These are phyloP conservation scores for Serinus canaria DNA, from an alignment of 2,113 vertebrate genomes.

Conservation along the genomic window DNA sequence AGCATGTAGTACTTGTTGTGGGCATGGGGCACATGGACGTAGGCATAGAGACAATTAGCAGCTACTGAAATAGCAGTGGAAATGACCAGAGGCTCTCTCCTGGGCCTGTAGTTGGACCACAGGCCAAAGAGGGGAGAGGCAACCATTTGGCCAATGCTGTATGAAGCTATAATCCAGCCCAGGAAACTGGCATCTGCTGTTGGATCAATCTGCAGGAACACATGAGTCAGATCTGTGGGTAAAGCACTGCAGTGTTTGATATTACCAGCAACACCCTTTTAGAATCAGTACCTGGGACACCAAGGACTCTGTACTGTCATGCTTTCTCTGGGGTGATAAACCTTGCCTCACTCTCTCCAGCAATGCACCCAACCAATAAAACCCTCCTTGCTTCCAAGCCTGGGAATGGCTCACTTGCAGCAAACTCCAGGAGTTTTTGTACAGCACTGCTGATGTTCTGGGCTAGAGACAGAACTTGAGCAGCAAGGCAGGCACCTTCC, in stretches of 20 bases:
- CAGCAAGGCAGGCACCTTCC: not conserved
- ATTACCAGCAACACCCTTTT: not conserved
- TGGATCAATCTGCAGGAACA: slow-evolving; percentile 81
- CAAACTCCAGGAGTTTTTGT: not conserved
- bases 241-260: not conserved
- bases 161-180: slow-evolving; percentile 96
- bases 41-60: slow-evolving; percentile 91
- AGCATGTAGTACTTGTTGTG: slow-evolving; percentile 92
- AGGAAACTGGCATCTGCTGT: slow-evolving; percentile 86
- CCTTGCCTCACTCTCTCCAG: not conserved
- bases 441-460: not conserved
- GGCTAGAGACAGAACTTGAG: not conserved
- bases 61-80: slow-evolving; percentile 88
- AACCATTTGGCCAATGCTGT: slow-evolving; percentile 93
- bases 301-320: not conserved
- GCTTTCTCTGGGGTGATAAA: not conserved
- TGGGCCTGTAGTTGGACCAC: slow-evolving; percentile 92
- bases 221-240: not conserved
- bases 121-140: slow-evolving; percentile 91
- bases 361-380: not conserved
- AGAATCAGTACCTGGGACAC: not conserved
- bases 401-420: not conserved
- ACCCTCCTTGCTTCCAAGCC: not conserved
- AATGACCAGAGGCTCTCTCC: slow-evolving; percentile 85
- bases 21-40: slow-evolving; percentile 81